Percentiles rank a stretch among this genome's conserved stretches.
phyloP scores from a whole-genome alignment of 2,797 vertebrate genomes.

The Pangasius djambal region DNA sequence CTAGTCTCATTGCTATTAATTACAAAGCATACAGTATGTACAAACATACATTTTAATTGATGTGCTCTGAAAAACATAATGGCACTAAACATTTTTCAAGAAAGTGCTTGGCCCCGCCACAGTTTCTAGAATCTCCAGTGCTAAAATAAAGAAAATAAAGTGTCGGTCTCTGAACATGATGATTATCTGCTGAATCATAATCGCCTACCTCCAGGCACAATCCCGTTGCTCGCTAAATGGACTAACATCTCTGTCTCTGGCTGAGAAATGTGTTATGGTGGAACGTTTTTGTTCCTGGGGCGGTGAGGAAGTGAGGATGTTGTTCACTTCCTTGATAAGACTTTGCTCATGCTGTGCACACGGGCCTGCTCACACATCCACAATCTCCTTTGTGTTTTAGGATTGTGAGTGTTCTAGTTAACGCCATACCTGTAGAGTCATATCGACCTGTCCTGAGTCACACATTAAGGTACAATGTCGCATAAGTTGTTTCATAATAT shows the following conservation, averaged over 20 bases:
- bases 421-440: background rate
- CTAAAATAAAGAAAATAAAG: conserved; percentile 3
- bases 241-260: conserved; percentile 6
- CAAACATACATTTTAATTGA: background rate
- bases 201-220: conserved; percentile 22
- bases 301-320: conserved; percentile 7
- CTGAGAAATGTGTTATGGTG: background rate
- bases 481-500: background rate
- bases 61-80: background rate
- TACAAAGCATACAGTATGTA: background rate
- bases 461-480: background rate
- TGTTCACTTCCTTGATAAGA: conserved; percentile 26
- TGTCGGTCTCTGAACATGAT: background rate
- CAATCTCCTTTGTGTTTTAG: background rate
- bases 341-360: conserved; percentile 12
- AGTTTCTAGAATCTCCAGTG: background rate
- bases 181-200: conserved; percentile 11
- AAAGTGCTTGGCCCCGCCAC: background rate
- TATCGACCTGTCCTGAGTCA: background rate
- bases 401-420: background rate
- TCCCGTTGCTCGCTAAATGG: background rate
- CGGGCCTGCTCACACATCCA: background rate
- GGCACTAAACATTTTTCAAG: background rate
- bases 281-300: conserved; percentile 21
- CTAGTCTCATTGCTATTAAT: background rate